These are phyloP conservation scores for Silurus aristotelis DNA, from an alignment of 2,797 vertebrate species.

Conservation along the genomic window DNA sequence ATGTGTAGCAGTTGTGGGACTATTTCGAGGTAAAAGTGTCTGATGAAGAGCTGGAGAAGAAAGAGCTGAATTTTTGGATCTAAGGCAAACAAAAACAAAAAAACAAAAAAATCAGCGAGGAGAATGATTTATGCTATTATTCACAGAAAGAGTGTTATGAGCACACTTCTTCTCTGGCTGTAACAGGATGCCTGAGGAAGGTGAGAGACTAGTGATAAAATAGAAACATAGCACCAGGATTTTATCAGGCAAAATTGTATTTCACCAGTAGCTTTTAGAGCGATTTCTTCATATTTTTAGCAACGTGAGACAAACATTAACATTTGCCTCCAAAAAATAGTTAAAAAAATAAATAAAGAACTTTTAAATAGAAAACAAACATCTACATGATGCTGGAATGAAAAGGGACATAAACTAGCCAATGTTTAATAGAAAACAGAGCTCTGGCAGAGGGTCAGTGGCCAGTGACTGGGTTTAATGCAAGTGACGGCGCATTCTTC, in stretches of 20 bases:
- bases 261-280: background rate
- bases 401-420: background rate
- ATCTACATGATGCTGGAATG: constrained; percentile 18
- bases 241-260: background rate
- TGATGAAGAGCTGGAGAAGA: background rate
- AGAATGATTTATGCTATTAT: background rate
- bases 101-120: background rate
- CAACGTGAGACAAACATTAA: background rate
- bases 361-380: background rate
- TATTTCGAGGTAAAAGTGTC: background rate
- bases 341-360: too few relatives aligned
- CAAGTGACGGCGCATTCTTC: constrained; percentile 16
- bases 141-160: constrained; percentile 1
- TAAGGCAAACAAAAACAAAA: background rate
- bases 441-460: constrained; percentile 6
- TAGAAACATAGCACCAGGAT: constrained; percentile 18
- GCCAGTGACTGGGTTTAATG: constrained; percentile 23
- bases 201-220: constrained; percentile 40
- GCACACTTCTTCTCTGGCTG: constrained; percentile 18
- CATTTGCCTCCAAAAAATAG: background rate
- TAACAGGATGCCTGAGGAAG: constrained; percentile 25
- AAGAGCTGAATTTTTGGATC: background rate
- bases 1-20: background rate
- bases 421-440: constrained; percentile 36
- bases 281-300: background rate